Evolutionary conservation across 1,140 invertebrate genomes (phyloP).

Genomic region (Papilio helenus): DNA sequence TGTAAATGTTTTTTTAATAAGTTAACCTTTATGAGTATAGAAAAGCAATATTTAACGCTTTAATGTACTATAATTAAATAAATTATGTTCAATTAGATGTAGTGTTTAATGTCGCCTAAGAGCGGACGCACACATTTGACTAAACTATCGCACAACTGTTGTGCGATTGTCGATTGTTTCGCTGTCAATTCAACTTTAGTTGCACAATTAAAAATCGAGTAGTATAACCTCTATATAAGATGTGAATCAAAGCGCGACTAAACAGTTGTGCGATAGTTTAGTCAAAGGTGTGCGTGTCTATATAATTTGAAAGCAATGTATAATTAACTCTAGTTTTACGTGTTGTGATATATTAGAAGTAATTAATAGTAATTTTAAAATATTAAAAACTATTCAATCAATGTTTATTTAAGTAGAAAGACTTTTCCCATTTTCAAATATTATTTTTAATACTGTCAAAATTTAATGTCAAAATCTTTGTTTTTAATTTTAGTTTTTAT

Average conservation of each 20-base stretch:
- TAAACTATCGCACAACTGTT: too few relatives aligned
- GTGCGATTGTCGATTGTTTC: too few relatives aligned
- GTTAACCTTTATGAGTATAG: background rate
- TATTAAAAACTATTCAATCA: background rate
- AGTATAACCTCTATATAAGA: too few relatives aligned
- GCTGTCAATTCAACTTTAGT: too few relatives aligned
- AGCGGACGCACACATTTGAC: background rate
- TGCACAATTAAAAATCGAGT: too few relatives aligned
- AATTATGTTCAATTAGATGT: background rate
- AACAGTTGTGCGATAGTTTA: too few relatives aligned
- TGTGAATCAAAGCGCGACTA: too few relatives aligned
- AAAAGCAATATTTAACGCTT: background rate
- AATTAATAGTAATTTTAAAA: background rate
- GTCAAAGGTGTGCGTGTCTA: too few relatives aligned
- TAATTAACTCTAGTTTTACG: background rate
- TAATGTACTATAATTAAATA: background rate
- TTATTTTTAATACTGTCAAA: background rate
- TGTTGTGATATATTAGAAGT: slow-evolving; percentile 21
- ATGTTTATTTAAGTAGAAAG: background rate
- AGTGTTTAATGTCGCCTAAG: background rate
- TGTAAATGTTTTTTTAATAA: too few relatives aligned
- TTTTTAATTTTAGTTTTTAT: too few relatives aligned
- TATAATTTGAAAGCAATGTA: slow-evolving; percentile 4
- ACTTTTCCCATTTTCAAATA: background rate
- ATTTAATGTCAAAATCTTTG: background rate